Percentiles rank a stretch among this genome's conserved stretches.
Evolutionary conservation across 2,888 invertebrate genomes (phyloP).

Genomic region (Nemurella pictetii): DNA sequence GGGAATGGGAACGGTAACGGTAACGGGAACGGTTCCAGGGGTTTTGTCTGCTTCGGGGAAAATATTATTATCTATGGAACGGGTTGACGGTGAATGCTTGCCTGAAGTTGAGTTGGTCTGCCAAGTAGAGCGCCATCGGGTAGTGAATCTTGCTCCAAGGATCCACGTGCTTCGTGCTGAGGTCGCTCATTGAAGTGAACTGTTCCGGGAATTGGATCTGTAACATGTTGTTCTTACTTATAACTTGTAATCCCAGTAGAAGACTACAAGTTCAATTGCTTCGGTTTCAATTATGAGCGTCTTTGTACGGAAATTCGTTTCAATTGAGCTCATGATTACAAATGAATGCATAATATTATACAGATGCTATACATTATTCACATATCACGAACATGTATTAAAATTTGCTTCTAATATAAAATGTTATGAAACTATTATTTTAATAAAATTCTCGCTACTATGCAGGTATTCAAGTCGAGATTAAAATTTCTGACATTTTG

Average conservation of each 20-base stretch:
- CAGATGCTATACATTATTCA: background rate
- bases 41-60: background rate
- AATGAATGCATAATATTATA: background rate
- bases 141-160: constrained; percentile 54
- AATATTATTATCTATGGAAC: no score
- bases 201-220: constrained; percentile 39
- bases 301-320: no score
- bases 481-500: background rate
- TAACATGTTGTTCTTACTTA: background rate
- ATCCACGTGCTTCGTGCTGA: constrained; percentile 52
- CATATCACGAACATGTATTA: background rate
- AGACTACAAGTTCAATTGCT: no score
- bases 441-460: background rate
- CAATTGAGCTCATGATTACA: background rate
- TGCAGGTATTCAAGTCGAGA: background rate
- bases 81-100: constrained; percentile 44
- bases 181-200: constrained; percentile 47
- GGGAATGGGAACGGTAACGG: no score
- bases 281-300: background rate
- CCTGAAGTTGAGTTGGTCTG: constrained; percentile 54
- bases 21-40: background rate
- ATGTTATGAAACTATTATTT: background rate
- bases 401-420: background rate
- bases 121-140: constrained; percentile 50
- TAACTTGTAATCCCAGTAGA: no score